Evolutionary conservation across 2,888 invertebrate genomes (phyloP).

Genomic region (Melangyna quadrimaculata): DNA sequence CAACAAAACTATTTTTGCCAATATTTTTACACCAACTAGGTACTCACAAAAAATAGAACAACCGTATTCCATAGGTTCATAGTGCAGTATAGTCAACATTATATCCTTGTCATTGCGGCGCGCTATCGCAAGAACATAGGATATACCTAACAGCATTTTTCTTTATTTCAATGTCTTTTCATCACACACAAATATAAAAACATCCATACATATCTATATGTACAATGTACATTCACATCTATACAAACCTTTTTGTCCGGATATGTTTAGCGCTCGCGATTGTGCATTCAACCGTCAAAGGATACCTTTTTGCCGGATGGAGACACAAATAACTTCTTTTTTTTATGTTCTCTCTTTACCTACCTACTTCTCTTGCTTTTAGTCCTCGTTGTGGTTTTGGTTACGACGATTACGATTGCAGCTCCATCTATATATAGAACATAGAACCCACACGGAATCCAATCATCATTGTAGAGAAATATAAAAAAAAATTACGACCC

Average conservation of each 20-base stretch:
- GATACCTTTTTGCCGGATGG: conserved; percentile 68
- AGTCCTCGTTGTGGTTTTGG: background rate
- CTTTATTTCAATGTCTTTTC: background rate
- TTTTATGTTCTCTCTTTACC: conserved; percentile 14
- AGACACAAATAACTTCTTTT: conserved; percentile 59
- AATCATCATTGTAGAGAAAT: conserved; percentile 41
- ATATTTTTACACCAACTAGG: background rate
- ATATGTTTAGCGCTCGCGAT: conserved; percentile 67
- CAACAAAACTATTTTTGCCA: background rate
- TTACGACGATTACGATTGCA: conserved; percentile 54
- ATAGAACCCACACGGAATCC: conserved; percentile 51
- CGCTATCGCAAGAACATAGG: conserved; percentile 4
- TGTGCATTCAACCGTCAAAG: conserved; percentile 70
- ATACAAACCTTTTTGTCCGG: conserved; percentile 18
- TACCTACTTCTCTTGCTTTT: background rate
- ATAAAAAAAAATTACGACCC: conserved; percentile 31
- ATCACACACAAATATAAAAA: background rate
- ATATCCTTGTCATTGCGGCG: conserved; percentile 39
- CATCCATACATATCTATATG: background rate
- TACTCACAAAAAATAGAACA: background rate
- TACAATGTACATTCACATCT: background rate
- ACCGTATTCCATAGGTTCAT: background rate
- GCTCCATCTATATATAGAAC: conserved; percentile 20
- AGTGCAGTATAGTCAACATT: conserved; percentile 1
- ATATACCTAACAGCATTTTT: conserved; percentile 2